phyloP scores from a whole-genome alignment of 2,888 invertebrate genomes.

The Trissolcus japonicus region DNA sequence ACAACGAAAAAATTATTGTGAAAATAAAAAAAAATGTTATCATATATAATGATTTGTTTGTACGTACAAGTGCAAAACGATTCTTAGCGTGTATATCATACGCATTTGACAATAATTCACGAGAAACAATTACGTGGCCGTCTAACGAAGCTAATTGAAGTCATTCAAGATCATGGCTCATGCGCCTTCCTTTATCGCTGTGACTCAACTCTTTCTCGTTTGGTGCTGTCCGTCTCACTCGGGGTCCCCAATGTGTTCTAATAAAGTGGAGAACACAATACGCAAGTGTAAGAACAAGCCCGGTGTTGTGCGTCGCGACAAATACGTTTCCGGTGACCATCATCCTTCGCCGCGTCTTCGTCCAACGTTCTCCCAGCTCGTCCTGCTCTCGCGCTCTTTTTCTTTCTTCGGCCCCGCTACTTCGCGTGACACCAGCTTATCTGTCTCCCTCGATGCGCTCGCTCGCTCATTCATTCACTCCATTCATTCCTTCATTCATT shows the following conservation, averaged over 20 bases:
- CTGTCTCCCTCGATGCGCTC: conserved; percentile 55
- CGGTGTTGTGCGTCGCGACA: conserved; percentile 55
- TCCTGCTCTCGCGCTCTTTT: conserved; percentile 14
- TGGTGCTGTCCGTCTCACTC: conserved; percentile 38
- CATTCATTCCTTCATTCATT: conserved; percentile 70
- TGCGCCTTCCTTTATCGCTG: conserved; percentile 37
- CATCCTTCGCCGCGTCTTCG: conserved; percentile 53
- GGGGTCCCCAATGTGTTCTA: conserved; percentile 59
- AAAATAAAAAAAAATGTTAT: too few relatives aligned
- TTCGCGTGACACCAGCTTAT: conserved; percentile 47
- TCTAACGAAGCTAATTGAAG: conserved; percentile 74
- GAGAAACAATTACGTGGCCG: conserved; percentile 72
- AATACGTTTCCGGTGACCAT: conserved; percentile 70
- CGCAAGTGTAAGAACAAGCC: conserved; percentile 58
- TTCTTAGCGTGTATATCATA: conserved; percentile 30
- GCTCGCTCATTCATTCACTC: conserved; percentile 67
- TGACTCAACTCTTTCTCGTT: conserved; percentile 43
- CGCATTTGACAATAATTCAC: conserved; percentile 64
- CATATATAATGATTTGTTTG: too few relatives aligned
- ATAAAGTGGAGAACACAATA: conserved; percentile 61
- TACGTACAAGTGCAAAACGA: conserved; percentile 2
- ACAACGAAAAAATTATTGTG: too few relatives aligned
- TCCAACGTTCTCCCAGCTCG: conserved; percentile 31
- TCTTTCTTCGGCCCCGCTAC: conserved; percentile 44
- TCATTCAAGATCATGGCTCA: conserved; percentile 72